These are phyloP conservation scores for Sebastes diaconus DNA, from an alignment of 2,797 vertebrate species.

Conservation along the genomic window DNA sequence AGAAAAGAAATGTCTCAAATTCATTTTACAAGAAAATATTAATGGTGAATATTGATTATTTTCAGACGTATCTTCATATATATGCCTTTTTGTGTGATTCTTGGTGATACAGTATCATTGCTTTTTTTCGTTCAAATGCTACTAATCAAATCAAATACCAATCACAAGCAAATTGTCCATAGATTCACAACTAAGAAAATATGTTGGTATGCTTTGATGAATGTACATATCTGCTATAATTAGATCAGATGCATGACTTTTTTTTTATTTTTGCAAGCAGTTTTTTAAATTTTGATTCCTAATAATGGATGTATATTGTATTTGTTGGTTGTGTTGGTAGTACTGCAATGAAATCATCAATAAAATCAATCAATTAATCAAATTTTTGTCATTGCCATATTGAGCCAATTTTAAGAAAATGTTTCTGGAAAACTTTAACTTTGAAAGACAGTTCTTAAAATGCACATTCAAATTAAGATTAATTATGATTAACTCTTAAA, in stretches of 20 bases:
- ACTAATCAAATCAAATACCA: not conserved
- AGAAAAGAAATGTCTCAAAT: not conserved
- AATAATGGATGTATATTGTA: not conserved
- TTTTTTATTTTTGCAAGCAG: not conserved
- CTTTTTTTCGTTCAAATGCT: not conserved
- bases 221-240: not conserved
- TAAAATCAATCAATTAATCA: not conserved
- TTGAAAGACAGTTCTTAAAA: not conserved
- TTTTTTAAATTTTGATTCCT: not conserved
- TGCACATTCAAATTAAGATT: too few relatives aligned
- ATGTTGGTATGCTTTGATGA: not conserved
- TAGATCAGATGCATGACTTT: not conserved
- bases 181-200: too few relatives aligned
- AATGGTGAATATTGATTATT: not conserved
- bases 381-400: not conserved
- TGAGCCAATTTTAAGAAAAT: not conserved
- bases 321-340: not conserved
- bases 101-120: not conserved
- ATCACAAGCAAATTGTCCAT: too few relatives aligned
- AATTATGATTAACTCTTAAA: too few relatives aligned
- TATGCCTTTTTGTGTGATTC: not conserved
- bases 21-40: not conserved
- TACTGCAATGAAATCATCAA: not conserved
- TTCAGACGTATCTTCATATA: not conserved
- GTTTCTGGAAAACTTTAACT: not conserved